phyloP scores from a whole-genome alignment of 2,113 vertebrate species.

The Corythoichthys haematopterus region DNA sequence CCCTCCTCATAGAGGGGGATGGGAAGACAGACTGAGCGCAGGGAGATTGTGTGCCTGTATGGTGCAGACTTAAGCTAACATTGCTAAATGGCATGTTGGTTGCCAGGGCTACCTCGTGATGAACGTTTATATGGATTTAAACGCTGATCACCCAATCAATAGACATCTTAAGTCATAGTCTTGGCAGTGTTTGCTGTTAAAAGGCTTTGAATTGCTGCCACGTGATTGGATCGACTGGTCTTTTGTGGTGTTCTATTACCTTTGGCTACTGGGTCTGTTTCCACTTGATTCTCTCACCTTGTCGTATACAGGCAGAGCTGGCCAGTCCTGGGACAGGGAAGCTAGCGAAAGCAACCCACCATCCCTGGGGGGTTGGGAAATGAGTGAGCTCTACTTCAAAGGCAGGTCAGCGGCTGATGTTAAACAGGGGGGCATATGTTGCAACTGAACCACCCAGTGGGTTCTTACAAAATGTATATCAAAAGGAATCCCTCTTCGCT shows the following conservation, averaged over 20 bases:
- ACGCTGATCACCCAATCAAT: conserved; percentile 18
- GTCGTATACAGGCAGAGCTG: conserved; percentile 35
- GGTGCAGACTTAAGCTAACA: conserved; percentile 30
- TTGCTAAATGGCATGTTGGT: conserved; percentile 44
- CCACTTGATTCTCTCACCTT: conserved; percentile 50
- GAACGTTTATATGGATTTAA: conserved; percentile 22
- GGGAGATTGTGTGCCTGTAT: conserved; percentile 36
- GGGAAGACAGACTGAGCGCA: conserved; percentile 33
- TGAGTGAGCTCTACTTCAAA: conserved; percentile 64
- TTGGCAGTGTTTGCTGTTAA: conserved; percentile 7
- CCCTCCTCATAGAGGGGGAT: conserved; percentile 53
- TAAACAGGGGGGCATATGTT: conserved; percentile 57
- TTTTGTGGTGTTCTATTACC: conserved; percentile 33
- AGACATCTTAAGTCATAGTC: conserved; percentile 26
- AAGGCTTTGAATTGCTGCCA: conserved; percentile 1
- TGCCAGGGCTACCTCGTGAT: conserved; percentile 32
- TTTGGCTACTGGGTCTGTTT: conserved; percentile 33
- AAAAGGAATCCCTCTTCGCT: conserved; percentile 26
- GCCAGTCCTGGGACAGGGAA: conserved; percentile 40
- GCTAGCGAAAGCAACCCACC: conserved; percentile 46
- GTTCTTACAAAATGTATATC: conserved; percentile 52
- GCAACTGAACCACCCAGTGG: conserved; percentile 42
- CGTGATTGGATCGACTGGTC: not conserved
- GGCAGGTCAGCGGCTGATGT: conserved; percentile 57
- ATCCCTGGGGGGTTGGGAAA: conserved; percentile 51